phyloP scores from a whole-genome alignment of 2,797 vertebrate species.

The Zalophus californianus region DNA sequence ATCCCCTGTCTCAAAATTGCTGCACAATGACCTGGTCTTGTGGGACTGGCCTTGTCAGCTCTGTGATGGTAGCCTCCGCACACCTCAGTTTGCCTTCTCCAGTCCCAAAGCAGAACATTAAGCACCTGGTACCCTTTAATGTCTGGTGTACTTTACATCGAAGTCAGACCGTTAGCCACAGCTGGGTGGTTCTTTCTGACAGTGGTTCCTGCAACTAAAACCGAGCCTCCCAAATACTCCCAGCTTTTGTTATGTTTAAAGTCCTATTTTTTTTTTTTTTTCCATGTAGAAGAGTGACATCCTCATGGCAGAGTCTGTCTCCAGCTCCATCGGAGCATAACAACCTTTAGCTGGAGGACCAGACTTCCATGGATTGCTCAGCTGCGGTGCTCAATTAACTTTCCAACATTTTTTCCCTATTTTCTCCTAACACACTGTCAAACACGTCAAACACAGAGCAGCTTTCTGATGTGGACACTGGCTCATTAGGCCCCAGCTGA shows the following conservation, averaged over 20 bases:
- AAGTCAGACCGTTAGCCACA: conserved; percentile 7
- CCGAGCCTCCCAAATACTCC: neutral
- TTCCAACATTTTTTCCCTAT: neutral
- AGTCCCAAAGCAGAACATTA: neutral
- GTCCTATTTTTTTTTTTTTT: neutral
- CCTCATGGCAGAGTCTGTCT: conserved; percentile 47
- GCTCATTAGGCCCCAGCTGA: conserved; percentile 72
- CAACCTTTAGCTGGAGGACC: conserved; percentile 72
- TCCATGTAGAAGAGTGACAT: conserved; percentile 49
- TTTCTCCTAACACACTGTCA: conserved; percentile 71
- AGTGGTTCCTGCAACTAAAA: neutral
- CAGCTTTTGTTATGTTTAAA: neutral
- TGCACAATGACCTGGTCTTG: neutral
- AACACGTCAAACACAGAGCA: conserved; percentile 71
- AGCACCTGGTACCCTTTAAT: neutral
- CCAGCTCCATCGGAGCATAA: conserved; percentile 54
- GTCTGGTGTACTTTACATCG: neutral
- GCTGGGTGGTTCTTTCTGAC: conserved; percentile 12
- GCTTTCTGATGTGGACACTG: conserved; percentile 72
- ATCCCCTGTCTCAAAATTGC: neutral
- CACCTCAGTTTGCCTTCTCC: neutral
- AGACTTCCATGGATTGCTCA: conserved; percentile 53
- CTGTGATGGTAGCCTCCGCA: neutral
- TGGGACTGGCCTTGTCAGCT: neutral
- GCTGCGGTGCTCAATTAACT: conserved; percentile 75